Evolutionary conservation across 2,888 invertebrate species (phyloP).

Genomic region (Acanthoscelides obtectus): DNA sequence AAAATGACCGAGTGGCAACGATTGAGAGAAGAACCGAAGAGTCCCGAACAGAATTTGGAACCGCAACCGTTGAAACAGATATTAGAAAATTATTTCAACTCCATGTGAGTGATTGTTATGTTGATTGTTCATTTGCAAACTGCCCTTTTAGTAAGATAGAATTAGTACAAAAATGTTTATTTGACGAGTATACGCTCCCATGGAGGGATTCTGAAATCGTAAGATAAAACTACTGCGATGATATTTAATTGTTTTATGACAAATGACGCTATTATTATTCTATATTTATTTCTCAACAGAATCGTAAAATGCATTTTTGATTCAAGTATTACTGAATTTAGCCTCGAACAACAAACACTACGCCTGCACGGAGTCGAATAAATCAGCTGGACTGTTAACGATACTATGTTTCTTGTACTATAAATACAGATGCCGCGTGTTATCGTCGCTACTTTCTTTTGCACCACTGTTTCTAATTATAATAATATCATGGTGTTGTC

Average conservation of each 20-base stretch:
- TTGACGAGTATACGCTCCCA: no score
- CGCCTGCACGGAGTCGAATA: no score
- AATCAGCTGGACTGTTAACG: no score
- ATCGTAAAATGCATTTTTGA: background rate
- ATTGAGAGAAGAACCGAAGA: constrained; percentile 50
- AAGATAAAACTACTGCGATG: no score
- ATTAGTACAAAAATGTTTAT: background rate
- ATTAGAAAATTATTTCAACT: constrained; percentile 15
- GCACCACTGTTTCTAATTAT: no score
- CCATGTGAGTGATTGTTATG: constrained; percentile 8
- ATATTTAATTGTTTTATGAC: background rate
- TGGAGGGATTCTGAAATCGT: no score
- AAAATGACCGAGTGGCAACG: constrained; percentile 64
- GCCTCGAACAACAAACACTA: background rate
- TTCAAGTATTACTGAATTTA: background rate
- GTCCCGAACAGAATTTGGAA: constrained; percentile 30
- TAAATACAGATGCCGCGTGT: no score
- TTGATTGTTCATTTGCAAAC: background rate
- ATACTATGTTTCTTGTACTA: no score
- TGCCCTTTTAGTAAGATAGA: background rate
- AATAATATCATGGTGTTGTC: no score
- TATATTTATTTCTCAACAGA: background rate
- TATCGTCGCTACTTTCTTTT: no score
- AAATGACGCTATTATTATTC: background rate
- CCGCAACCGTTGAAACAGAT: constrained; percentile 30